phyloP scores from a whole-genome alignment of 1,140 invertebrate genomes.

The Mercenaria mercenaria region DNA sequence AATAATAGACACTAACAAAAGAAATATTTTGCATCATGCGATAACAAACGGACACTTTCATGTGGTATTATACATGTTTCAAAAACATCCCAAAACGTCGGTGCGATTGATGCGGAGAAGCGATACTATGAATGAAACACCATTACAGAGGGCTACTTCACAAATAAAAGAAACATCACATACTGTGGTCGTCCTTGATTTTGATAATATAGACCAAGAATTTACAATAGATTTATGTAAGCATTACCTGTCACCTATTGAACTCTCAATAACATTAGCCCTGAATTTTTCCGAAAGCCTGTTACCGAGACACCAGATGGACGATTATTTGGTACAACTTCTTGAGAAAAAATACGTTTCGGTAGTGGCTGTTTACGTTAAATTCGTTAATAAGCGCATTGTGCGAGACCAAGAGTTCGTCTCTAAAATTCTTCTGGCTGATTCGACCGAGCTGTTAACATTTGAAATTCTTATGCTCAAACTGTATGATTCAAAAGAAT shows the following conservation, averaged over 20 bases:
- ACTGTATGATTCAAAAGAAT: too few species aligned
- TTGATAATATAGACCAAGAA: not conserved
- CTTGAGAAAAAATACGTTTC: not conserved
- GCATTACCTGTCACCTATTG: not conserved
- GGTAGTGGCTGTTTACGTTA: too few species aligned
- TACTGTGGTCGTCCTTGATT: not conserved
- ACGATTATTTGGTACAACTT: not conserved
- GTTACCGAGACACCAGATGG: not conserved
- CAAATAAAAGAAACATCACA: not conserved
- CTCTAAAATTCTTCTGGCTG: too few species aligned
- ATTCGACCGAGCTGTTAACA: too few species aligned
- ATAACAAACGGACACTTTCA: not conserved
- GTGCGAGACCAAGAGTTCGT: too few species aligned
- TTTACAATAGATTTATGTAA: not conserved
- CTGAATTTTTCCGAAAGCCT: not conserved
- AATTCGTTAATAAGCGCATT: too few species aligned
- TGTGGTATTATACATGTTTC: not conserved
- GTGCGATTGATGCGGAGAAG: not conserved
- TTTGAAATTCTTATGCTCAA: too few species aligned
- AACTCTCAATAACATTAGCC: not conserved
- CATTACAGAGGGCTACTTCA: not conserved
- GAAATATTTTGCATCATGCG: not conserved
- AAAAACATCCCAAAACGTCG: not conserved
- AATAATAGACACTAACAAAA: not conserved
- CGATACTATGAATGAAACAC: not conserved